Base-by-base conservation (phyloP, 2,888 invertebrate genomes). In the Cerastoderma edule region DNA sequence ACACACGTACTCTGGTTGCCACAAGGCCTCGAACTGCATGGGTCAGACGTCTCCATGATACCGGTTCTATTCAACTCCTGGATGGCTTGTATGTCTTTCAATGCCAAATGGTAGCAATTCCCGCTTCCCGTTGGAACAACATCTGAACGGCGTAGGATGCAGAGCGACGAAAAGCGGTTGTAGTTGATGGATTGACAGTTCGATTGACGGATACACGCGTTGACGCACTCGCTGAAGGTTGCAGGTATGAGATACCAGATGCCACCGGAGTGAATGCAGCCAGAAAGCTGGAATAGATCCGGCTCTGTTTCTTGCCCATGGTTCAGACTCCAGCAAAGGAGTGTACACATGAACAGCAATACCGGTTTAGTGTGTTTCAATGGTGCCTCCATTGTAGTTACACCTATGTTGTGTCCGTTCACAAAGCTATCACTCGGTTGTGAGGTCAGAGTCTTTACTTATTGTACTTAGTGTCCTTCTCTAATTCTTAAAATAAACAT, bases 151-250 rank as follows among this genome's bases (percentile, higher is more conserved):
- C 39, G 22, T 4, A 60, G 27, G 22, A 39, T 33, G 39, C 60
- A 60, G 19, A 60, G 60, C 22, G 24, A 6, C 1, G 39, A 33
- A 8, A 39, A 24, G 13, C 60, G 39, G 30, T 60, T 60, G 39
- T 39, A 60, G 10, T 24, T 60, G 2, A 60, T 27, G 6, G 60
- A 35, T 16, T 16, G n/a, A 39, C 60, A 60, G 19, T 32, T 28
- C 2, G 60, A 27, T 39, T 60, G 60, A 39, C 60, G n/a, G 24
- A 39, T 27, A 60, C 60, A 60, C 10, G 39, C 19, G 3, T 35
- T 39, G 6, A 39, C 22, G 19, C 60, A 60, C 16, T 60, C 60
- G 8, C 2, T 22, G 1, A 60, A 4, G 8, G 13, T 2, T 16
- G 60, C 22, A 5, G 39, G 60, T 24, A 39, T 22, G 1, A 39